Conservation (phyloP, 2,113 vertebrate species). For the Sylvietta virens region DNA sequence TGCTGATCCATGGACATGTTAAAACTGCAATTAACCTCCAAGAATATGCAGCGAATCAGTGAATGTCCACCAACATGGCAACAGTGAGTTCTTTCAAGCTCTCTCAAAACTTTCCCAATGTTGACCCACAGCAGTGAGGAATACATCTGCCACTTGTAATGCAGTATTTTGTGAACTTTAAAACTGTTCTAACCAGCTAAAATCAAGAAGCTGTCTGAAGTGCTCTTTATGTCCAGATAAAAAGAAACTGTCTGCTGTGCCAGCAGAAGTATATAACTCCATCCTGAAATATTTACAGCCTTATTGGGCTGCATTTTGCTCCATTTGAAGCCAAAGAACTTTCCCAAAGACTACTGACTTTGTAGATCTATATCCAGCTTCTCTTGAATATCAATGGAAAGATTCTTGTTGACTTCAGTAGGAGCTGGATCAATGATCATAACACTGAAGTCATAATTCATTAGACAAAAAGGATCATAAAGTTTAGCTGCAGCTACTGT, state of each 20-base stretch:
- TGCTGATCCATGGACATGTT: not conserved
- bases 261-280: not conserved
- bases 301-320: not conserved
- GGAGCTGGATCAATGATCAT: not conserved
- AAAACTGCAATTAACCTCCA: not conserved
- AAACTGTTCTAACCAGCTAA: not conserved
- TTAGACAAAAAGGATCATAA: not conserved
- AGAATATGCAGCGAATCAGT: not conserved
- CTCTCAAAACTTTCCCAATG: not conserved
- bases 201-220: not conserved
- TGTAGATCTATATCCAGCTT: not conserved
- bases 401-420: not conserved
- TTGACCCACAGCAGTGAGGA: not conserved
- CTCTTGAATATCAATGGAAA: not conserved
- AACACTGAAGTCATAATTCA: not conserved
- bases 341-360: not conserved
- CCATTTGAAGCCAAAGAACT: not conserved
- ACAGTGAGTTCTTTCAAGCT: not conserved
- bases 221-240: not conserved
- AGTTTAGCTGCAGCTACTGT: not conserved
- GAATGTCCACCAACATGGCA: not conserved
- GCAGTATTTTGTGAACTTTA: not conserved
- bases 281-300: constrained; percentile 10
- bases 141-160: not conserved
- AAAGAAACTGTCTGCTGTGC: not conserved